Base-by-base conservation (phyloP, 2,113 vertebrate species). In the Erythrolamprus reginae region DNA sequence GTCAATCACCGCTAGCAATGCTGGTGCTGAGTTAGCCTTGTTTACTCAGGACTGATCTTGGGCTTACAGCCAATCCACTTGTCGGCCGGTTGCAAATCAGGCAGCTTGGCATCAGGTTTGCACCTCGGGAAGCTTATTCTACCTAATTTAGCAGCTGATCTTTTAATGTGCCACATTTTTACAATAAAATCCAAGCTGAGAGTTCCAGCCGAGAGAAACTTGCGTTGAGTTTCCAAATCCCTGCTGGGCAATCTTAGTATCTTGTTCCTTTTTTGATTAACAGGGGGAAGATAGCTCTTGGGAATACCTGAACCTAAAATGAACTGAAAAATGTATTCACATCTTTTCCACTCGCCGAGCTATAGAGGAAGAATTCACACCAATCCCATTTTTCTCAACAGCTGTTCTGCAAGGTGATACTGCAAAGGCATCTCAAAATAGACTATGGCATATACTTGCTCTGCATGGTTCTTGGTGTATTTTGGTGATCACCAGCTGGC, bases 321-420 rank as follows among this genome's bases (percentile, higher is more conserved):
- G 96, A 97, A 97, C 96, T 24, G 3, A 96, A 95, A 85, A 96
- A 96, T 86, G 90, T 88, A 96, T 94, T 95, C 38, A 92, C 90
- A 93, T 58, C 93, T 94, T 93, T 93, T 88, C 88, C 82, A 91
- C 89, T 94, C 96, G 88, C 95, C 95, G 95, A 89, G 95, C 94
- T 95, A 84, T 24, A 45, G 92, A 95, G 61, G 65, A 95, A 94
- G 94, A 95, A 96, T 90, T 94, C 94, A 93, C 93, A 95, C 94
- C 93, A 94, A 91, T 84, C 89, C 86, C 93, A 94, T 94, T 9
- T 92, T 92, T 93, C 91, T 65, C 93, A 97, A 95, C 97, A 97
- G 96, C 97, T 97, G 97, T 95, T 96, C 92, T 95, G 92, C 95
- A 95, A 97, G 96, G 96, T 97, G 95, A 96, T 97, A 94, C 88